Evolutionary conservation across 2,797 vertebrate genomes (phyloP).

Genomic region (Mus spretus): DNA sequence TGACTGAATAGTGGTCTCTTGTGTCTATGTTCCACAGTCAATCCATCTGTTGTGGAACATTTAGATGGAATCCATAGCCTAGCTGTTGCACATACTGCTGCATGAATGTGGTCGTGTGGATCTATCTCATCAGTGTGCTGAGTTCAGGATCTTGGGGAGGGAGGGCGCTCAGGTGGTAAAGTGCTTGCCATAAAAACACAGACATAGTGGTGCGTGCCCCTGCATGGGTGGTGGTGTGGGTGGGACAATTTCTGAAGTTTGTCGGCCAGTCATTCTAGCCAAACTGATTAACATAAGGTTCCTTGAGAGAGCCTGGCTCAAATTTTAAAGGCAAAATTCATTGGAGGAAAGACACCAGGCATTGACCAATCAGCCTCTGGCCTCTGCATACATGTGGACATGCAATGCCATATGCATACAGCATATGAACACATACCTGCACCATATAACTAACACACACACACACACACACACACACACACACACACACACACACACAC

Average conservation of each 20-base stretch:
- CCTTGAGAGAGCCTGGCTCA: not conserved
- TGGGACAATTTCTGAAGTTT: not conserved
- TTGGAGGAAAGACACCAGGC: not conserved
- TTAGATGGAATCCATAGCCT: not conserved
- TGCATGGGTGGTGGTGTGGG: not conserved
- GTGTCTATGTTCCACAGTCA: not conserved
- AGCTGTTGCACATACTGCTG: not conserved
- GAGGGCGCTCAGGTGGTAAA: not conserved
- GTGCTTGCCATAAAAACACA: not conserved
- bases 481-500: not conserved
- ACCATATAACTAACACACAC: not conserved
- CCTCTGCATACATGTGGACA: not conserved
- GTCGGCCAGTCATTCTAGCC: not conserved
- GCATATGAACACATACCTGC: no score
- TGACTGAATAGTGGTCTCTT: not conserved
- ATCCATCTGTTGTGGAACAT: no score
- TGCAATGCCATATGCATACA: not conserved
- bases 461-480: not conserved
- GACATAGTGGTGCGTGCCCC: not conserved
- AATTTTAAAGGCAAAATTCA: not conserved
- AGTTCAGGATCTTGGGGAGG: not conserved
- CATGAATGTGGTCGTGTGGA: no score
- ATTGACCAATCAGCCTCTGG: not conserved
- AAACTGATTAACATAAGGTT: not conserved
- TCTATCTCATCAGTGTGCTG: not conserved